phyloP scores from a whole-genome alignment of 1,140 invertebrate genomes.

The Papilio polytes region DNA sequence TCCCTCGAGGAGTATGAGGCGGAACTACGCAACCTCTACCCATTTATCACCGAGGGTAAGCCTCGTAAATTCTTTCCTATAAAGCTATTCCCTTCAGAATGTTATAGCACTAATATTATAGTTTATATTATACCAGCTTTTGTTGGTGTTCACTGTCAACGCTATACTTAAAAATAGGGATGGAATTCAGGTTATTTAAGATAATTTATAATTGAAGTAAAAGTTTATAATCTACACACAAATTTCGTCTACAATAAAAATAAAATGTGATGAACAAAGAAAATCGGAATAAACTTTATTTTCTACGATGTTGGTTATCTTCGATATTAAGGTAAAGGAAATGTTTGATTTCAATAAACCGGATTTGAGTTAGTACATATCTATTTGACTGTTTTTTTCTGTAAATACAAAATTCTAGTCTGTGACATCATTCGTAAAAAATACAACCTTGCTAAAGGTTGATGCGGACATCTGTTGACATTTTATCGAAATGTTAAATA shows the following conservation, averaged over 20 bases:
- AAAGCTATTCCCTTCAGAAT: conserved; percentile 39
- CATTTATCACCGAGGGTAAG: conserved; percentile 87
- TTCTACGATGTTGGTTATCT: too few relatives aligned
- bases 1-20: conserved; percentile 82
- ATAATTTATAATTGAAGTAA: not conserved
- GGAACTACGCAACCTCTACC: conserved; percentile 84
- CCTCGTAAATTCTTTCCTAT: conserved; percentile 50
- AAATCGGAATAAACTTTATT: not conserved
- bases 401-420: not conserved
- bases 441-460: conserved; percentile 4
- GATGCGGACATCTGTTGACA: not conserved
- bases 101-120: conserved; percentile 27
- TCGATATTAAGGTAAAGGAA: not conserved
- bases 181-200: not conserved
- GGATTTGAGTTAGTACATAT: not conserved
- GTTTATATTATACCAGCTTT: conserved; percentile 12
- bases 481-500: not conserved
- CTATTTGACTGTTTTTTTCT: not conserved
- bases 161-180: not conserved
- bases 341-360: not conserved
- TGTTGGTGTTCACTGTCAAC: not conserved
- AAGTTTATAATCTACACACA: not conserved
- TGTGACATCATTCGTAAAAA: not conserved
- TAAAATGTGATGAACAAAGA: not conserved
- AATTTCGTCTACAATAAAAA: not conserved